Evolutionary conservation across 2,888 invertebrate species (phyloP).

Genomic region (Panopea generosa): DNA sequence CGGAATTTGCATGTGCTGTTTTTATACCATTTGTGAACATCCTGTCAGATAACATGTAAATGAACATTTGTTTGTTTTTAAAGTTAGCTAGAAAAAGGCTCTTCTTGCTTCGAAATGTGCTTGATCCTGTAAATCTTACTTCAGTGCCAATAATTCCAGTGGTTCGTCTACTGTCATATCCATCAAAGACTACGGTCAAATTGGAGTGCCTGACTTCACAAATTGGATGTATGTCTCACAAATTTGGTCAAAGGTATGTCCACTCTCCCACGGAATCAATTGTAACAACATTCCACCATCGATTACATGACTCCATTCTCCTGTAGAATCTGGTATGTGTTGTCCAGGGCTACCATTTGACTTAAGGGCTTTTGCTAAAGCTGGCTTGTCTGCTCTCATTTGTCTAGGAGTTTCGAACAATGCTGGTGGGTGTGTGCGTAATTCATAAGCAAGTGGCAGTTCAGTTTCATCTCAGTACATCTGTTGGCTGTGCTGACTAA

Average conservation of each 20-base stretch:
- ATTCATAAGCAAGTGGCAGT: too few species aligned
- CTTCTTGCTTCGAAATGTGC: constrained; percentile 6
- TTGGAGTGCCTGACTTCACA: neutral
- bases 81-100: constrained; percentile 8
- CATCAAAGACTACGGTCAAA: constrained; percentile 42
- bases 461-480: too few species aligned
- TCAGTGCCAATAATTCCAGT: neutral
- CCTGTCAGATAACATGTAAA: constrained; percentile 6
- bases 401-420: neutral
- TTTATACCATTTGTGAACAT: neutral
- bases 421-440: too few species aligned
- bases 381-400: neutral
- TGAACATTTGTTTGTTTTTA: constrained; percentile 20
- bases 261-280: constrained; percentile 41
- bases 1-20: constrained; percentile 15
- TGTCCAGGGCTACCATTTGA: neutral
- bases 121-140: constrained; percentile 2
- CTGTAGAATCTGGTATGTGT: neutral
- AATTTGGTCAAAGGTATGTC: constrained; percentile 31
- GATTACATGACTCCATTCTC: constrained; percentile 10
- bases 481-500: constrained; percentile 26
- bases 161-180: constrained; percentile 15
- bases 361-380: neutral
- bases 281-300: constrained; percentile 56
- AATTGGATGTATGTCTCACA: constrained; percentile 20